Conservation (phyloP, 2,888 invertebrate species). For the Sthenelais limicola region DNA sequence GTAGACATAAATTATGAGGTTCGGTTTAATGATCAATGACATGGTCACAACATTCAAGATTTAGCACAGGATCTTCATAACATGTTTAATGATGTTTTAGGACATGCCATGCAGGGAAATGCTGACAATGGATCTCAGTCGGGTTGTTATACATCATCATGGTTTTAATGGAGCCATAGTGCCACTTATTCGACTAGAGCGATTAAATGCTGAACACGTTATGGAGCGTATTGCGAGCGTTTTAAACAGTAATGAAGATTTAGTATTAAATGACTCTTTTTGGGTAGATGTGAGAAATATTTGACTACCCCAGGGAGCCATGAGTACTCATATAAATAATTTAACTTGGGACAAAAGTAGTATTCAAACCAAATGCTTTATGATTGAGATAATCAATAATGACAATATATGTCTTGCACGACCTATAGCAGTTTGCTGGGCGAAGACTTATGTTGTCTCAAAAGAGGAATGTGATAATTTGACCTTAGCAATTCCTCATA, state of each 20-base stretch:
- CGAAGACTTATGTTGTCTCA: not conserved
- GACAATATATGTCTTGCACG: not conserved
- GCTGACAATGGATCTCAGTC: not conserved
- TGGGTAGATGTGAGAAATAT: not conserved
- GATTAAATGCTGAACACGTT: not conserved
- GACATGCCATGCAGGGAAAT: not conserved
- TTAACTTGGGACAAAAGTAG: not conserved
- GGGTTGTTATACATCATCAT: slow-evolving; percentile 3
- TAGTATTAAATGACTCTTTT: not conserved
- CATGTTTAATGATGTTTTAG: slow-evolving; percentile 1
- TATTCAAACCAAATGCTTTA: not conserved
- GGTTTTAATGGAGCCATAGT: not conserved
- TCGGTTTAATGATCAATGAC: not conserved
- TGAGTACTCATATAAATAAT: not conserved
- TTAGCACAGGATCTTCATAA: not conserved
- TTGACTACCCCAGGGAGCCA: not conserved
- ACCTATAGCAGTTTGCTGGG: not conserved
- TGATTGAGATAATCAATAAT: not conserved
- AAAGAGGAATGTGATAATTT: not conserved
- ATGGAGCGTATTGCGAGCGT: not conserved
- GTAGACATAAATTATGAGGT: slow-evolving; percentile 6
- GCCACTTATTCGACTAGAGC: not conserved
- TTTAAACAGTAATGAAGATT: slow-evolving; percentile 5
- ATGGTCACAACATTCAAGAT: not conserved
- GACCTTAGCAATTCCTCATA: not conserved